Conservation (phyloP, 2,888 invertebrate genomes). For the Geophilus truncorum region DNA sequence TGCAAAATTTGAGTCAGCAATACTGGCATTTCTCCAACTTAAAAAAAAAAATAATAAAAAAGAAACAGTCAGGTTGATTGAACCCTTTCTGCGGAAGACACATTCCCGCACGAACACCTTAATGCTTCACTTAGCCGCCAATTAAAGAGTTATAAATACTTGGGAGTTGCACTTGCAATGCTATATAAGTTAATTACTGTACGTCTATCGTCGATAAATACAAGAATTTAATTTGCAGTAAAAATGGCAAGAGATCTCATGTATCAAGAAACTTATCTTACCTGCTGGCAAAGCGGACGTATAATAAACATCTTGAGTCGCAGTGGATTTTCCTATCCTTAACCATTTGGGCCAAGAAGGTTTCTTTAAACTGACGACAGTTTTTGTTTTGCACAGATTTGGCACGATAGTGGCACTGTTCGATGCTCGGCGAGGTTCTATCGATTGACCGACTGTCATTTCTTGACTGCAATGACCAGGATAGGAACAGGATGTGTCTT, state of each 20-base stretch:
- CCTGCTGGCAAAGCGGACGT: not conserved
- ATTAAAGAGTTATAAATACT: not conserved
- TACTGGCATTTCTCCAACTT: not conserved
- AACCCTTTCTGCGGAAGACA: not conserved
- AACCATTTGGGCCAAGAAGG: not conserved
- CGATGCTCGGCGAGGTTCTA: not conserved
- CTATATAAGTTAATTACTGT: not conserved
- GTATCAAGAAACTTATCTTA: not conserved
- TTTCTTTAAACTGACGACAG: not conserved
- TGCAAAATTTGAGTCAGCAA: too few relatives aligned
- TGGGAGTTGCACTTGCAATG: not conserved
- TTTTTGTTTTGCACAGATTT: not conserved
- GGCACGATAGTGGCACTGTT: not conserved
- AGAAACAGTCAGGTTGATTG: not conserved
- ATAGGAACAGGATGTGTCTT: not conserved
- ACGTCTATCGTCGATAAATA: too few relatives aligned
- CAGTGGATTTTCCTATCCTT: not conserved
- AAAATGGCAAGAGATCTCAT: not conserved
- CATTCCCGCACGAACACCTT: not conserved
- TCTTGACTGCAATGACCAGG: conserved; percentile 3
- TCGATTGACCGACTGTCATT: not conserved
- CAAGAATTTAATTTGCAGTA: not conserved
- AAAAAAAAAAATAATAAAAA: not conserved
- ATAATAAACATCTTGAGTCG: conserved; percentile 1
- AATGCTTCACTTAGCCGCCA: not conserved